A percentile compares a stretch with the other conserved stretches of the same genome.
Conservation (phyloP, 2,888 invertebrate species). For the Dorcus parallelipipedus region DNA sequence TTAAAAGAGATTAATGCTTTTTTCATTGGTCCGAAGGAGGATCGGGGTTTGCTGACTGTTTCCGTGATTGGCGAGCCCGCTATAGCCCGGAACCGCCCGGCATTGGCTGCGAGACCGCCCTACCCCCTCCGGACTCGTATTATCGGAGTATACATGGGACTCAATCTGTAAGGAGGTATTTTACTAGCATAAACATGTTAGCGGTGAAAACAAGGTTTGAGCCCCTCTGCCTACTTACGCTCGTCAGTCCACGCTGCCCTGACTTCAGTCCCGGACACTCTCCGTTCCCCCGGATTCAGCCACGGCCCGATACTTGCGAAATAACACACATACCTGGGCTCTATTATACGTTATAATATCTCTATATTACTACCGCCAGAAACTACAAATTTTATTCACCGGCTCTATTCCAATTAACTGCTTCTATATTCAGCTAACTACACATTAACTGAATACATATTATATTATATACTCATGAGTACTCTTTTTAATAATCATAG, state of each 20-base stretch:
- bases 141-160: conserved; percentile 48
- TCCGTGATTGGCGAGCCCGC: conserved; percentile 44
- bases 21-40: conserved; percentile 53
- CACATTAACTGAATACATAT: too few species aligned
- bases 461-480: too few species aligned
- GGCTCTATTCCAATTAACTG: too few species aligned
- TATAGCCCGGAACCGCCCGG: conserved; percentile 43
- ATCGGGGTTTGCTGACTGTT: conserved; percentile 34
- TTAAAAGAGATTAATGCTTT: conserved; percentile 54
- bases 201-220: conserved; percentile 45
- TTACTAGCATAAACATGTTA: conserved; percentile 50
- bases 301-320: conserved; percentile 9
- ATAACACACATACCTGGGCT: conserved; percentile 14
- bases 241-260: conserved; percentile 3
- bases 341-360: conserved; percentile 16
- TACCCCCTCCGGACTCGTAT: conserved; percentile 43
- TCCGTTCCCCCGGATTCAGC: not conserved
- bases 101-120: conserved; percentile 41
- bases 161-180: conserved; percentile 51
- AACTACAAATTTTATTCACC: too few species aligned
- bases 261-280: conserved; percentile 7
- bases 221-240: conserved; percentile 18
- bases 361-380: not conserved
- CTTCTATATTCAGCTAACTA: too few species aligned
- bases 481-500: too few species aligned